Evolutionary conservation across 1,140 invertebrate species (phyloP).

Genomic region (Nephotettix cincticeps): DNA sequence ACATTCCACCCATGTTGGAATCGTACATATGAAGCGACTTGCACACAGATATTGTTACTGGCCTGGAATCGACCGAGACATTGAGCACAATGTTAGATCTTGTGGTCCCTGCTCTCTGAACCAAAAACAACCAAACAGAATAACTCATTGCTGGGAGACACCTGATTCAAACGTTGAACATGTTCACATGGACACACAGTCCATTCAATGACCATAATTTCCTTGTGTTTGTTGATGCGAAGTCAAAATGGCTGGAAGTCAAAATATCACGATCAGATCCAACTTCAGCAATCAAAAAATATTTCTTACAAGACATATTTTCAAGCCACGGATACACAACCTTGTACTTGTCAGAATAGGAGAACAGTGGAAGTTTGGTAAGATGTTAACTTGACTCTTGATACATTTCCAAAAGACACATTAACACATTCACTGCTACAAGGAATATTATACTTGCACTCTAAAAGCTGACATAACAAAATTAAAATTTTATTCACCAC

Average conservation of each 20-base stretch:
- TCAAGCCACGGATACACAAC: conserved; percentile 12
- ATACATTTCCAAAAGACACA: no score
- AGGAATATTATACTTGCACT: no score
- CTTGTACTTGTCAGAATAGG: no score
- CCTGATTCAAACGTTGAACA: conserved; percentile 48
- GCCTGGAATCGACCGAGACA: conserved; percentile 48
- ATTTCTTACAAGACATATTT: conserved; percentile 25
- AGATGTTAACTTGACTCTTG: no score
- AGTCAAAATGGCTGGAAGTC: conserved; percentile 44
- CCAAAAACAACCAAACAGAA: conserved; percentile 23
- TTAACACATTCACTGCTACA: neutral
- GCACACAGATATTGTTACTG: conserved; percentile 49
- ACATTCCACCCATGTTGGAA: conserved; percentile 48
- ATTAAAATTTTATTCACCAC: neutral
- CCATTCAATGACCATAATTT: conserved; percentile 46
- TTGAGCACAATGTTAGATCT: conserved; percentile 40
- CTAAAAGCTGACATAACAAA: neutral
- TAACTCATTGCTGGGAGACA: conserved; percentile 42
- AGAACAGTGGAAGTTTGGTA: no score
- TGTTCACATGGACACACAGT: conserved; percentile 53
- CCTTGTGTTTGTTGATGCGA: conserved; percentile 48
- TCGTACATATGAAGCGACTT: conserved; percentile 48
- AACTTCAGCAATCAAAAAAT: neutral
- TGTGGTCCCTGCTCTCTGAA: conserved; percentile 28
- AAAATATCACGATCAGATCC: conserved; percentile 6